These are phyloP conservation scores for Hirudinaria manillensis DNA, from an alignment of 2,888 invertebrate genomes.

Conservation along the genomic window DNA sequence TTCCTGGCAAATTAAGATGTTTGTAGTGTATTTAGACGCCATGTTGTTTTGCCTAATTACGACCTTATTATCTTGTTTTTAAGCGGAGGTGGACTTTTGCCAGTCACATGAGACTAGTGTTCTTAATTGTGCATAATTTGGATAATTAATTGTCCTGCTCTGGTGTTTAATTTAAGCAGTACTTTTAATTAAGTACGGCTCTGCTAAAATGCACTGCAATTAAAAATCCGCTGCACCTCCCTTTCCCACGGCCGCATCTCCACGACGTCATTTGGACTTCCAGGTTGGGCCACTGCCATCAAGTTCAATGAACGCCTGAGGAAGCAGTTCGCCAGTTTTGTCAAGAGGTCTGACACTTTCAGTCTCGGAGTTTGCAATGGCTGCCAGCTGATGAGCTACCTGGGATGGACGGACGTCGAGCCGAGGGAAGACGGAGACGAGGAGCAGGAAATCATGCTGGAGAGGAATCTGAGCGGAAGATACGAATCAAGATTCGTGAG, in stretches of 20 bases:
- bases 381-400: constrained; percentile 86
- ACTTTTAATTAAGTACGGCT: neutral
- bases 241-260: too few species aligned
- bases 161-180: neutral
- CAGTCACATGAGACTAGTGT: too few species aligned
- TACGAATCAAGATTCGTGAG: constrained; percentile 77
- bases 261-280: too few species aligned
- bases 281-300: constrained; percentile 89
- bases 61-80: too few species aligned
- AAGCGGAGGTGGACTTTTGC: too few species aligned
- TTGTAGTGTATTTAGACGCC: neutral
- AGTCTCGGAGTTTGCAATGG: constrained; percentile 97
- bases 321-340: constrained; percentile 73
- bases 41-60: too few species aligned
- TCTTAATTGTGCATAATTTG: too few species aligned
- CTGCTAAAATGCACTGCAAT: neutral
- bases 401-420: constrained; percentile 73
- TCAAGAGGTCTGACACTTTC: constrained; percentile 69
- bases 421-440: neutral
- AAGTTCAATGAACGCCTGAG: constrained; percentile 71
- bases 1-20: neutral
- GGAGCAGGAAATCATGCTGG: constrained; percentile 57
- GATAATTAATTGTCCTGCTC: neutral
- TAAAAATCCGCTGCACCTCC: neutral
- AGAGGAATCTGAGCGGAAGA: constrained; percentile 81